Evolutionary conservation across 2,888 invertebrate species (phyloP), one percentile per base, ranked within the genome.

Genomic region (Stenichneumon culpator): DNA sequence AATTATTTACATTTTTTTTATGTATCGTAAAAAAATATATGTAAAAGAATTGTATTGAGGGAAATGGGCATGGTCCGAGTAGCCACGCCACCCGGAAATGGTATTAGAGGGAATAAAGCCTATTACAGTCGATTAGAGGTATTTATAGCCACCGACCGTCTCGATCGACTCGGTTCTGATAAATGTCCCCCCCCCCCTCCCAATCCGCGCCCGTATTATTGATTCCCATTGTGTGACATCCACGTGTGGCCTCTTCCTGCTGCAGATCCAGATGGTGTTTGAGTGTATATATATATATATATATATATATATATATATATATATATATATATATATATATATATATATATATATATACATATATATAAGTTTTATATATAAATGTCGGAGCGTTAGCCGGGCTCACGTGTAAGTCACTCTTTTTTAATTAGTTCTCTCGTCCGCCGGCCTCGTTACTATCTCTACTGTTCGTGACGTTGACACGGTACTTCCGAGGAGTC

Each of bases 91-190:
- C n/a, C 63, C 63, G 70, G 79, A 79, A 60, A 47, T 69, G 22
- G 68, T 70, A 79, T 79, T 65, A 70, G 25, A 52, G 63, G 52
- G 79, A 79, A 72, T 72, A 79, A 69, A 79, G 79, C 39, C 39
- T 36, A 72, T 72, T 79, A 72, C 79, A 39, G 44, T 72, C 54
- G 65, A 79, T 72, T 72, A 63, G 65, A 79, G 52, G 47, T 67
- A 79, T 79, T 79, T 72, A 36, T 65, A 57, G 57, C 39, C 39
- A 7, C 36, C 22, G 22, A 72, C 39, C 7, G 63, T 39, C 57
- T n/a, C 57, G 28, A 5, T 28, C 16, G 6, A 57, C 11, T 4
- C 60, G 60, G 0, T 16, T 16, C 28, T n/a, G 60, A 60, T 60
- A 22, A 14, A 25, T 6, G 19, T n/a, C 32, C 19, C 19, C 32